These are phyloP conservation scores for Lymantria monacha DNA, from an alignment of 2,888 invertebrate genomes.

Conservation along the genomic window DNA sequence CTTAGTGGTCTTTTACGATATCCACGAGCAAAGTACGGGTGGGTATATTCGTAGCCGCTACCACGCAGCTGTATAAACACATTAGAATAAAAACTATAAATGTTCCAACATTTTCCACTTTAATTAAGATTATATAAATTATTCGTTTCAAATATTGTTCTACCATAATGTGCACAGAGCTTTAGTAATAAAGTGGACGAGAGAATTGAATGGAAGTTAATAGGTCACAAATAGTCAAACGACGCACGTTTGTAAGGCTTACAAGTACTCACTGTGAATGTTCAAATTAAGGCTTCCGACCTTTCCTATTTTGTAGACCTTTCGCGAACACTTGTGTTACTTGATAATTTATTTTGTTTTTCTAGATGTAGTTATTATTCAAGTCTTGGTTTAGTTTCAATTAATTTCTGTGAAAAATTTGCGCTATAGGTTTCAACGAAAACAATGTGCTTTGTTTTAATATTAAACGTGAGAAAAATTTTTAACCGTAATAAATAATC, in stretches of 20 bases:
- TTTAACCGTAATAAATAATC: neutral
- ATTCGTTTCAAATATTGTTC: too few species aligned
- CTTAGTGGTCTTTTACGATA: too few species aligned
- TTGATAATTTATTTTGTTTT: slow-evolving; percentile 9
- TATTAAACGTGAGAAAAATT: slow-evolving; percentile 1
- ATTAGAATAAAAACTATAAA: too few species aligned
- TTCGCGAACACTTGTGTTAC: slow-evolving; percentile 14
- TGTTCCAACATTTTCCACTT: too few species aligned
- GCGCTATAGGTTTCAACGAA: neutral
- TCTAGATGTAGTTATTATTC: neutral
- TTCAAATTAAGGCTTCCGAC: slow-evolving; percentile 34
- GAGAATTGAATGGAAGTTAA: slow-evolving; percentile 59
- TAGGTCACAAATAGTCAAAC: slow-evolving; percentile 49
- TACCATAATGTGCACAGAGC: slow-evolving; percentile 2
- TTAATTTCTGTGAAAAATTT: neutral
- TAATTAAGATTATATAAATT: too few species aligned
- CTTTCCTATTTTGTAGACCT: slow-evolving; percentile 22
- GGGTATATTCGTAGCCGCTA: too few species aligned
- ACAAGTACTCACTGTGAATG: slow-evolving; percentile 34
- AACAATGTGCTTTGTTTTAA: neutral
- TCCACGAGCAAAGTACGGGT: too few species aligned
- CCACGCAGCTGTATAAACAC: too few species aligned
- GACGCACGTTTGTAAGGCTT: slow-evolving; percentile 42
- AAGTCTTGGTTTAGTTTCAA: neutral
- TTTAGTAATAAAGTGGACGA: slow-evolving; percentile 32